Conservation (phyloP, 1,140 invertebrate species). For the Lutraria rhynchaena region DNA sequence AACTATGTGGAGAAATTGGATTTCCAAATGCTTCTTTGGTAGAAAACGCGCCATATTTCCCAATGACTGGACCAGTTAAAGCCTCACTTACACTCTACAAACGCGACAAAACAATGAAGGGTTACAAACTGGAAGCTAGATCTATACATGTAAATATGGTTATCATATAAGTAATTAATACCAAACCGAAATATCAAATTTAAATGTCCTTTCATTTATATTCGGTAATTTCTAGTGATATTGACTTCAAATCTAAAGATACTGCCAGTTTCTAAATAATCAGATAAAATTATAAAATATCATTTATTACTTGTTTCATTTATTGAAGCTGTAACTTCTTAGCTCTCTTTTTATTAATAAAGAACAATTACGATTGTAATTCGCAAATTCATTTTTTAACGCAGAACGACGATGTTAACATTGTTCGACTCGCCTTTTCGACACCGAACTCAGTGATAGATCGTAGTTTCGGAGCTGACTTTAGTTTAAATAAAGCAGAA, state of each 20-base stretch:
- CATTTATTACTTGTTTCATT: neutral
- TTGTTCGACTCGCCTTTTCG: slow-evolving; percentile 76
- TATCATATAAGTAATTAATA: slow-evolving; percentile 80
- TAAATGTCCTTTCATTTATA: slow-evolving; percentile 64
- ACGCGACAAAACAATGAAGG: too few species aligned
- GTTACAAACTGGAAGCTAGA: too few species aligned
- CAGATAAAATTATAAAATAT: neutral
- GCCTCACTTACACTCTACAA: slow-evolving; percentile 91
- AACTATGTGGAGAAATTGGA: too few species aligned
- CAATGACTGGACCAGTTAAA: too few species aligned
- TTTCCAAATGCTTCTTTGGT: slow-evolving; percentile 87
- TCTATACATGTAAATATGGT: too few species aligned
- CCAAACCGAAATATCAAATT: slow-evolving; percentile 78
- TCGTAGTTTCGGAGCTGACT: too few species aligned
- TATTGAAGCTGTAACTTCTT: neutral
- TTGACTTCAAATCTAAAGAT: too few species aligned
- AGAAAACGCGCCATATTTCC: too few species aligned
- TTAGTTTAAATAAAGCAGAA: too few species aligned
- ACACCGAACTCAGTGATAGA: slow-evolving; percentile 84
- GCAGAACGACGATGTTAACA: slow-evolving; percentile 61
- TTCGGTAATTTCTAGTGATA: too few species aligned
- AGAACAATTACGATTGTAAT: neutral
- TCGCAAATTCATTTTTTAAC: slow-evolving; percentile 30
- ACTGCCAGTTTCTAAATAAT: neutral
- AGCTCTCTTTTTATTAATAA: neutral